Base-by-base conservation (phyloP, 2,797 vertebrate genomes). In the Argentina silus region DNA sequence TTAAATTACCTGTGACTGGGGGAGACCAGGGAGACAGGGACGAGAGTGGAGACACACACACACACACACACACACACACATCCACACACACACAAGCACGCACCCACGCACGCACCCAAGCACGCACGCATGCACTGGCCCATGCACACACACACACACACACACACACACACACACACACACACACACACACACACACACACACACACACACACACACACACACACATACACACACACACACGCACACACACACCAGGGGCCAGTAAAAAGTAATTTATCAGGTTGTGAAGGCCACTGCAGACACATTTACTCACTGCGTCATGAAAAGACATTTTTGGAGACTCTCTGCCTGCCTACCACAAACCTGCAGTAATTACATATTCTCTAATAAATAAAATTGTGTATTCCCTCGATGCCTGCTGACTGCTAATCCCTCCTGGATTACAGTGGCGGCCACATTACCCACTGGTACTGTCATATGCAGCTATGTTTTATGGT, bases 241-340 rank as follows among this genome's bases (percentile, higher is more conserved):
- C 60, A 42, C 60, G 36, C n/a, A 47, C 63, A 48, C n/a, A 67
- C 64, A 85, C 73, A 79, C 17, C 11, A 19, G 10, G 47, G 47
- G 74, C 47, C 43, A 53, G 53, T 63, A 64, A 7, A 10, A 77
- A 77, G 90, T 83, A 66, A 85, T 89, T 84, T 62, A 79, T 87
- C 87, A 85, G 80, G 55, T 55, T 47, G n/a, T 67, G 85, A 88
- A 87, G 84, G 84, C 87, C 81, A 76, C 81, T 36, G 68, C 84
- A 76, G 87, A 89, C 86, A 89, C 85, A 74, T 91, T 91, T 88
- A 89, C 88, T 87, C 80, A 86, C 68, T 48, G 82, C 84, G 81
- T 85, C 84, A 77, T 45, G 50, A 70, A 75, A 80, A 75, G 78
- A 82, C 6, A 36, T 36, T 36, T 36, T 36, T 36, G 27, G 1